Evolutionary conservation across 2,888 invertebrate genomes (phyloP), one percentile per base, ranked within the genome.

Genomic region (Morpho achilles): DNA sequence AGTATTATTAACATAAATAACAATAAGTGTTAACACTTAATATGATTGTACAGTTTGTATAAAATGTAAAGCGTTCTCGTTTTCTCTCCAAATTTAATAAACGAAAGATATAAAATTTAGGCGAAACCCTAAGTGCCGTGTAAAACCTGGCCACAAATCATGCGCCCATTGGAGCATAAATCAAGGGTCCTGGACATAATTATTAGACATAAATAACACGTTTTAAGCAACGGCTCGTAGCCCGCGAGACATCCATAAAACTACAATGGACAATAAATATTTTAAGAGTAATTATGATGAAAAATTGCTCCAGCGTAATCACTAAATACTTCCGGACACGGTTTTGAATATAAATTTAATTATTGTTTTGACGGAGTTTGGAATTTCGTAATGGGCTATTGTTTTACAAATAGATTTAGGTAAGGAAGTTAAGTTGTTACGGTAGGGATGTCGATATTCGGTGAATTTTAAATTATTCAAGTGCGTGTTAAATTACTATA

Each of bases 261-360:
- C 82, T 69, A 87, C 86, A 87, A 88, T 86, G 69, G 81, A 60
- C 80, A 67, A 84, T 87, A 86, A 87, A 87, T 87, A 84, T 81
- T 80, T 80, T 84, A 82, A 72, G 77, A 79, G 82, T 84, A 87
- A 87, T 88, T 86, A 84, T 79, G 80, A 82, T 84, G 84, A 87
- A 80, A 81, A 82, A 84, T 80, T 67, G 75, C 77, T 69, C 74
- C 77, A 7, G 47, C 42, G 47, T 56, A 56, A 56, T 63, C 61
- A 56, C 58, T 61, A 59, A 63, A 61, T 54, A 56, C 43, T 59
- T 56, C 54, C 61, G 53, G 49, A 51, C 56, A 47, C 8, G 53
- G 44, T 48, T 49, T 42, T 39, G 44, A 48, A 56, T 40, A 41
- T 50, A 59, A 56, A 63, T 67, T 64, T 57, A 60, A 62, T 55